Base-by-base conservation (phyloP, 2,113 vertebrate species). In the Monopterus albus region DNA sequence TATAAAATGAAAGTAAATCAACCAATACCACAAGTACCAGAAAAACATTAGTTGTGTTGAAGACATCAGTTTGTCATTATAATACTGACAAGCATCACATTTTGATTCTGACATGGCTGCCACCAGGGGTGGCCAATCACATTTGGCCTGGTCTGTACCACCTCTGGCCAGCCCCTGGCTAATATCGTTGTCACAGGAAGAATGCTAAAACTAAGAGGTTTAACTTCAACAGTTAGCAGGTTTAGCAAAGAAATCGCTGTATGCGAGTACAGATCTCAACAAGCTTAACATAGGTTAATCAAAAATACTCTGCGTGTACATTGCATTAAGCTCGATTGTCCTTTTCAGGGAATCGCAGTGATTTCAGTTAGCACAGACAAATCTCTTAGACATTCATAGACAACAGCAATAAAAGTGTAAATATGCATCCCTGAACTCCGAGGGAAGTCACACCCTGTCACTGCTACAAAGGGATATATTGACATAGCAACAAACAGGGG, bases 401-500 rank as follows among this genome's bases (percentile, higher is more conserved):
- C 51, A 57, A 55, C 50, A 50, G 21, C 61, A 56, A 33, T 78
- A 73, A 80, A 78, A 70, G 76, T 76, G 61, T 57, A 74, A 72
- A 49, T 53, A 55, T 45, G 42, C 47, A 59, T 77, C 58, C 69
- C 66, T 58, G 39, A 59, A 59, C 28, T 68, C n/a, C 39, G 9
- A 35, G 21, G 42, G 33, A 62, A 20, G 21, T 21, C 20, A 20
- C 38, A 9, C 29, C 20, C 53, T 29, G 17, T 49, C 55, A 49
- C 29, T 42, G 35, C 21, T n/a, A 61, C 51, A 79, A 78, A 79
- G 13, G 25, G 40, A 60, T 74, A n/a, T 57, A 71, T 70, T 75
- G 77, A 69, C 72, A 79, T 59, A 31, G 72, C 70, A 57, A 80
- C 71, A 72, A 81, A 69, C 52, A 72, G 29, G 35, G 67, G 45